phyloP scores from a whole-genome alignment of 2,113 vertebrate genomes.

The Macaca mulatta region DNA sequence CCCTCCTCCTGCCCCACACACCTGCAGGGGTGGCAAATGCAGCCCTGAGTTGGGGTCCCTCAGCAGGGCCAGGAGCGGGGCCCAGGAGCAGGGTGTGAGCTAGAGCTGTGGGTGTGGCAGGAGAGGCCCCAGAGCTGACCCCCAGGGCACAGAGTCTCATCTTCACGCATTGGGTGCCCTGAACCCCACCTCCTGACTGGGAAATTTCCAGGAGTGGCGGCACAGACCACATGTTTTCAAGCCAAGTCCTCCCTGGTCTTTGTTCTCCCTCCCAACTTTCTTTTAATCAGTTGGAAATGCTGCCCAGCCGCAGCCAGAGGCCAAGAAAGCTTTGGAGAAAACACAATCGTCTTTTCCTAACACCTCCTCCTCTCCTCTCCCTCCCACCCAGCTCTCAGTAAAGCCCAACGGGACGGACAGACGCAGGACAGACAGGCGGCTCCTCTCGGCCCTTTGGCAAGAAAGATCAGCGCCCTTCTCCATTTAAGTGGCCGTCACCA shows the following conservation, averaged over 20 bases:
- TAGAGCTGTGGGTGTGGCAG: background rate
- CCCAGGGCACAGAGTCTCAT: background rate
- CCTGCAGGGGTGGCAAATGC: fast-evolving
- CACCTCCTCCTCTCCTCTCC: background rate
- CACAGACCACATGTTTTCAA: background rate
- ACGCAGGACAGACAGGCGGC: background rate
- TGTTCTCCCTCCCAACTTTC: constrained; percentile 66
- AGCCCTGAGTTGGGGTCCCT: background rate
- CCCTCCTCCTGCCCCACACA: background rate
- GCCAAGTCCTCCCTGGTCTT: constrained; percentile 59
- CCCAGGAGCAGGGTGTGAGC: background rate
- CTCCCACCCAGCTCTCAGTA: background rate
- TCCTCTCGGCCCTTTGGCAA: background rate
- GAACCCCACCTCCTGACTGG: background rate
- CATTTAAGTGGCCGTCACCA: background rate
- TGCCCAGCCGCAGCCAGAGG: background rate
- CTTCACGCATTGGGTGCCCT: background rate
- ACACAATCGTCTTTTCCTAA: background rate
- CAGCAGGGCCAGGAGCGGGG: background rate
- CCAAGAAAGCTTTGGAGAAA: constrained; percentile 51
- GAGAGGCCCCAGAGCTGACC: background rate
- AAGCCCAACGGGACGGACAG: background rate
- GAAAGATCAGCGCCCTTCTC: background rate
- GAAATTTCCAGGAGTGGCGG: background rate
- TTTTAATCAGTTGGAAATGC: constrained; percentile 60